phyloP scores from a whole-genome alignment of 2,797 vertebrate genomes.

The Aeoliscus strigatus region DNA sequence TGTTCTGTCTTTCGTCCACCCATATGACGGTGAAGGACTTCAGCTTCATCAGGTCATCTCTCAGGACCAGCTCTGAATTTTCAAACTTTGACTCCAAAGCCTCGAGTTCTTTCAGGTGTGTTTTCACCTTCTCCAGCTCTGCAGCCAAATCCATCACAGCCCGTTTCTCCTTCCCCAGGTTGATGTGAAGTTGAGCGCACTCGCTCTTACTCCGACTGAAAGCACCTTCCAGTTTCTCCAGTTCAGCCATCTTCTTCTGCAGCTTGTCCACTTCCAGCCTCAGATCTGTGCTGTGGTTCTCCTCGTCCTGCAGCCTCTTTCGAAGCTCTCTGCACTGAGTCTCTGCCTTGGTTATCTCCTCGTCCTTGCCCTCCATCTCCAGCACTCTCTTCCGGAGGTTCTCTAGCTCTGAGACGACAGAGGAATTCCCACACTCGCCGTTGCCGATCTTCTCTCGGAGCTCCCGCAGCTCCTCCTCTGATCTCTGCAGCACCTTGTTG shows the following conservation, averaged over 20 bases:
- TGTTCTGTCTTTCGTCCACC: slow-evolving; percentile 89
- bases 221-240: slow-evolving; percentile 87
- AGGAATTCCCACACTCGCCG: slow-evolving; percentile 87
- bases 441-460: slow-evolving; percentile 88
- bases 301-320: slow-evolving; percentile 86
- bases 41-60: slow-evolving; percentile 90
- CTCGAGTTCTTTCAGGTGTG: slow-evolving; percentile 85
- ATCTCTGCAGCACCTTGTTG: slow-evolving; percentile 82
- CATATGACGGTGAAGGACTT: slow-evolving; percentile 90
- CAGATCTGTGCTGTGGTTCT: slow-evolving; percentile 83
- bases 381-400: slow-evolving; percentile 88
- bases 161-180: slow-evolving; percentile 86
- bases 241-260: slow-evolving; percentile 87
- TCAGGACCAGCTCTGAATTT: slow-evolving; percentile 83
- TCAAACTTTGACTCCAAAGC: slow-evolving; percentile 81
- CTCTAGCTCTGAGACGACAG: slow-evolving; percentile 88
- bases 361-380: slow-evolving; percentile 97
- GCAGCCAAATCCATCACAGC: slow-evolving; percentile 81
- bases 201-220: slow-evolving; percentile 85
- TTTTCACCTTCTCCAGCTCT: slow-evolving; percentile 85
- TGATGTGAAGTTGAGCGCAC: slow-evolving; percentile 81
- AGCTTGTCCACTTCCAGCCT: slow-evolving; percentile 88
- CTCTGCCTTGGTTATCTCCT: slow-evolving; percentile 91
- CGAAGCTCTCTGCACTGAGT: slow-evolving; percentile 85
- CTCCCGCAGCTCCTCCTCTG: slow-evolving; percentile 89